Conservation (phyloP, 2,113 vertebrate species). For the Prolemur simus region DNA sequence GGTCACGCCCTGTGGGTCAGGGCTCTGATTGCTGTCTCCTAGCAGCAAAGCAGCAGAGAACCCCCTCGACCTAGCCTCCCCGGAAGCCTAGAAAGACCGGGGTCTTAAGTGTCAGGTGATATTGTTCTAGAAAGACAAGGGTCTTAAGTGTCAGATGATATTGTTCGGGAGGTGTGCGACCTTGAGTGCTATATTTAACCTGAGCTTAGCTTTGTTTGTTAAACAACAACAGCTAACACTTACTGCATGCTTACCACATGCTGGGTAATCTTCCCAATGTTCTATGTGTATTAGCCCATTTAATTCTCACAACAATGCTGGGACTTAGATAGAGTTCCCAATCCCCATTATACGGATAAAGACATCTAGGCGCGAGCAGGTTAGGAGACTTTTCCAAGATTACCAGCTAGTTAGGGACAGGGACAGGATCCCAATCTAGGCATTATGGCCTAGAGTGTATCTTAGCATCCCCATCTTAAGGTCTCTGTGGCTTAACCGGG, state of each 20-base stretch:
- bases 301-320: background rate
- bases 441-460: background rate
- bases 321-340: background rate
- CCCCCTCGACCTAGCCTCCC: rapidly evolving
- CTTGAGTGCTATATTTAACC: background rate
- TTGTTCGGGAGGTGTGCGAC: rapidly evolving
- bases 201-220: background rate
- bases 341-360: background rate
- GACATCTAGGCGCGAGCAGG: background rate
- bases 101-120: background rate
- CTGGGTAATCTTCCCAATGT: background rate
- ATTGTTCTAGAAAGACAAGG: rapidly evolving
- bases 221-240: background rate
- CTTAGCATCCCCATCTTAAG: background rate
- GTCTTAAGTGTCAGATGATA: background rate
- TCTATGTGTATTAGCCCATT: background rate
- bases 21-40: background rate
- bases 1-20: rapidly evolving
- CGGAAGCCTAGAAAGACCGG: background rate
- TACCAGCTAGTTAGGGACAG: background rate
- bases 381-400: background rate
- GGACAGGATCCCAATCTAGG: background rate
- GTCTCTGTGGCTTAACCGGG: background rate
- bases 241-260: background rate
- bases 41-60: background rate